Base-by-base conservation (phyloP, 1,140 invertebrate genomes). In the Caenorhabditis latens region DNA sequence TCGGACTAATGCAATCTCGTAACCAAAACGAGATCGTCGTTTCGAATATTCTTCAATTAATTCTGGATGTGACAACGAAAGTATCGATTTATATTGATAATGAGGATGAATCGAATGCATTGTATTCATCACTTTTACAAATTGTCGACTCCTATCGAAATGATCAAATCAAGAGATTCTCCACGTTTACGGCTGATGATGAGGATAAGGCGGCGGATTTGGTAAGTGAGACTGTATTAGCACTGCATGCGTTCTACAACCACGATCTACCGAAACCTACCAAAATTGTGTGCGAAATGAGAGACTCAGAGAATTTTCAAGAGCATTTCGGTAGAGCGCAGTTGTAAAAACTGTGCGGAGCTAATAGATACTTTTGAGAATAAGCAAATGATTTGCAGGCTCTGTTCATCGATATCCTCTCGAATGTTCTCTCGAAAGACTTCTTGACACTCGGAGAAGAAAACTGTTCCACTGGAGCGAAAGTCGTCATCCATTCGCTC, bases 141-240 rank as follows among this genome's bases (percentile, higher is more conserved):
- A 87, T 84, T 67, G 83, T 87, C 24, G 48, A 88, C 11, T 46
- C 58, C 1, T 89, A 87, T 53, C 40, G 83, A 55, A 79, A 89
- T 40, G 40, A 84, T 50, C 63, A 89, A 40, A 40, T 55, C 16
- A 50, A 65, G n/a, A 53, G 75, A 50, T 89, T 84, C 58, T 42
- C 63, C 13, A 19, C 24, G 2, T 61, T 87, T 40, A 57, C 46
- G 7, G 84, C 55, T 21, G 86, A 88, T 32, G 88, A 89, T 71
- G 88, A 89, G 67, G 88, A 89, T 16, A 85, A 89, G 57, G 82
- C 88, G 5, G 11, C 19, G 7, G 88, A 89, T 83, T 79, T 89
- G 50, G 84, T 89, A 40, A 14, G 83, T 32, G n/a, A n/a, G n/a
- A n/a, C n/a, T n/a, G n/a, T n/a, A n/a, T n/a, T n/a, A n/a, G n/a